Evolutionary conservation across 2,888 invertebrate species (phyloP), one percentile per base, ranked within the genome.

Genomic region (Lysandra bellargus): DNA sequence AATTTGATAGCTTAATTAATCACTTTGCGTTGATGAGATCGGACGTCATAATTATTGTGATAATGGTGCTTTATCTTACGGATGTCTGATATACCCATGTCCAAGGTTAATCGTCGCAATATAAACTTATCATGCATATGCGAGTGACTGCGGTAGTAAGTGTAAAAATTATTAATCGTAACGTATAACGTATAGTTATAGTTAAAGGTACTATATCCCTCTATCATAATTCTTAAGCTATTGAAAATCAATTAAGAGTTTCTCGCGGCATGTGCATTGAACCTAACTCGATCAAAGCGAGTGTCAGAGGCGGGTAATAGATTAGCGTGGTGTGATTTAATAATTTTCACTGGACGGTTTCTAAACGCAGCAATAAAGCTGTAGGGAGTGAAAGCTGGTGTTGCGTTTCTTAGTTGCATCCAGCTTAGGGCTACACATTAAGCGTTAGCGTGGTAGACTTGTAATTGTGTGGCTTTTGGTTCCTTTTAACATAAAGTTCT

Each of bases 331-430:
- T 85, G 86, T 86, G 87, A 88, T 90, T 91, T 90, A 87, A 91
- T 91, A 90, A 91, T 92, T 92, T 90, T 92, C 91, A 89, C 91
- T 86, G 82, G 84, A 84, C 85, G 84, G 87, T 90, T 91, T 92
- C 90, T 90, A 90, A 88, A 86, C 87, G 85, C 83, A 85, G 83
- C 87, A 88, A 89, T 91, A 89, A 88, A 90, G 90, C 86, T 87
- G 88, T 86, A 85, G 83, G 86, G 83, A 86, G 92, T 91, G 93
- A 93, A 93, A 93, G 93, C 91, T 86, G 90, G 87, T 86, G 88
- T 88, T 88, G 89, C 88, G 86, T 91, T 92, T 91, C 88, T 90
- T 88, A 88, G 88, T 90, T 89, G 87, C 87, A 84, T 85, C 85
- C 83, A 81, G 40, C 74, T 64, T 12, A 64, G 64, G 64, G 64